Evolutionary conservation across 2,888 invertebrate genomes (phyloP).

Genomic region (Galerucella nymphaeae): DNA sequence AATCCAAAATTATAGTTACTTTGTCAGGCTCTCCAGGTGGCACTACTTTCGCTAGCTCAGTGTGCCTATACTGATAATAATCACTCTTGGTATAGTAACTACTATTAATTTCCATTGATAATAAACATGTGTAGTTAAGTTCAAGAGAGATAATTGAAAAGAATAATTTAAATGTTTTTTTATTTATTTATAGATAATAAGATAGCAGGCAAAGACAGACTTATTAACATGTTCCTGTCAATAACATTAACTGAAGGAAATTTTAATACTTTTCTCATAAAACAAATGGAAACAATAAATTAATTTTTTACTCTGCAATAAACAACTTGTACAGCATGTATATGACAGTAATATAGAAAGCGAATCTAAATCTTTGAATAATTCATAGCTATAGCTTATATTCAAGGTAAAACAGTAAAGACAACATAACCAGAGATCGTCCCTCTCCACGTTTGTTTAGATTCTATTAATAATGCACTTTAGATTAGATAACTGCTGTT

Average conservation of each 20-base stretch:
- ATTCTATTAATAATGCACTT: slow-evolving; percentile 62
- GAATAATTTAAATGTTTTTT: too few relatives aligned
- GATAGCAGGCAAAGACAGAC: too few relatives aligned
- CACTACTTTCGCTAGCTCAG: too few relatives aligned
- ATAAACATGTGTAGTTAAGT: too few relatives aligned
- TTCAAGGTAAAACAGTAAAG: slow-evolving; percentile 58
- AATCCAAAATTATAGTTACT: too few relatives aligned
- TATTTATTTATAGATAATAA: too few relatives aligned
- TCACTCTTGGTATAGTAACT: too few relatives aligned
- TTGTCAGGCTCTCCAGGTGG: too few relatives aligned
- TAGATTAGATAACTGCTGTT: slow-evolving; percentile 61
- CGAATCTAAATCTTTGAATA: slow-evolving; percentile 63
- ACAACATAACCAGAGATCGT: slow-evolving; percentile 55
- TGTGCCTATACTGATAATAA: too few relatives aligned
- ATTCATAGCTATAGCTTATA: slow-evolving; percentile 60
- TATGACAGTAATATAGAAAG: slow-evolving; percentile 61
- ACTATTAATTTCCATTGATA: too few relatives aligned
- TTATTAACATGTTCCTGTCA: neutral
- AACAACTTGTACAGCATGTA: slow-evolving; percentile 55
- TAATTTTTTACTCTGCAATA: slow-evolving; percentile 10
- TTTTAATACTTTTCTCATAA: neutral
- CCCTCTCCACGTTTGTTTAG: slow-evolving; percentile 58
- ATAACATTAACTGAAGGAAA: neutral
- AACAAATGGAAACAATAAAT: neutral
- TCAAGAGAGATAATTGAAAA: too few relatives aligned